These are phyloP conservation scores for Zaprionus camerounensis DNA, from an alignment of 1,140 invertebrate species.

Conservation along the genomic window DNA sequence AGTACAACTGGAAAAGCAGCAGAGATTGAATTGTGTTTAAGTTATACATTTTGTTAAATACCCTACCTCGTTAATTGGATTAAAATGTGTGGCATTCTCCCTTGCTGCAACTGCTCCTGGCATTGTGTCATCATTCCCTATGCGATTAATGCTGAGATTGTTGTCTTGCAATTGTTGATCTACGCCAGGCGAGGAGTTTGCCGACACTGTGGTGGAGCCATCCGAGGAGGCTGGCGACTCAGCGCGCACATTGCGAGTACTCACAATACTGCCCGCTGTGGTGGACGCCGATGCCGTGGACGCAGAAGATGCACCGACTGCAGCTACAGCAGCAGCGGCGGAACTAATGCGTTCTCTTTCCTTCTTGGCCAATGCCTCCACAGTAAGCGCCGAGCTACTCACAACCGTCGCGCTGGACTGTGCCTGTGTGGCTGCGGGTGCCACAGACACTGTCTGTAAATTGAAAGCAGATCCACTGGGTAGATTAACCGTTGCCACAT, in stretches of 20 bases:
- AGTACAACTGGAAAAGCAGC: slow-evolving; percentile 58
- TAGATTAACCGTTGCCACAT: slow-evolving; percentile 35
- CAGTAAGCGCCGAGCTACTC: slow-evolving; percentile 56
- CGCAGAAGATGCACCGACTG: slow-evolving; percentile 60
- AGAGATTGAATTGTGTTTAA: not conserved
- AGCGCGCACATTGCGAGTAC: slow-evolving; percentile 71
- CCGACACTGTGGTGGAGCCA: slow-evolving; percentile 91
- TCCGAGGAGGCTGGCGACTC: slow-evolving; percentile 83
- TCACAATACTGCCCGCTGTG: slow-evolving; percentile 47
- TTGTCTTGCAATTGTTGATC: slow-evolving; percentile 88
- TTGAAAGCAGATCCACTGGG: slow-evolving; percentile 64
- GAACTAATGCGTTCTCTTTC: slow-evolving; percentile 71
- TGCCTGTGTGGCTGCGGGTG: slow-evolving; percentile 62
- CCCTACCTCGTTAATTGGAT: slow-evolving; percentile 79
- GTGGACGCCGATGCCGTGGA: slow-evolving; percentile 37
- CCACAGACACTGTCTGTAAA: slow-evolving; percentile 77
- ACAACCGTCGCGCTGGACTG: slow-evolving; percentile 35
- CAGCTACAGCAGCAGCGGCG: slow-evolving; percentile 57
- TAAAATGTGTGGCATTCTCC: slow-evolving; percentile 74
- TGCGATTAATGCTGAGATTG: slow-evolving; percentile 73
- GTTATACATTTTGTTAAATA: not conserved
- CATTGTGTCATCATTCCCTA: slow-evolving; percentile 30
- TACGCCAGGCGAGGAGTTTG: slow-evolving; percentile 90
- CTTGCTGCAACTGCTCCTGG: slow-evolving; percentile 23
- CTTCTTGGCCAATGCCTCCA: slow-evolving; percentile 77